Percentiles rank a stretch among this genome's conserved stretches.
Evolutionary conservation across 2,113 vertebrate species (phyloP).

Genomic region (Petroica traversi): DNA sequence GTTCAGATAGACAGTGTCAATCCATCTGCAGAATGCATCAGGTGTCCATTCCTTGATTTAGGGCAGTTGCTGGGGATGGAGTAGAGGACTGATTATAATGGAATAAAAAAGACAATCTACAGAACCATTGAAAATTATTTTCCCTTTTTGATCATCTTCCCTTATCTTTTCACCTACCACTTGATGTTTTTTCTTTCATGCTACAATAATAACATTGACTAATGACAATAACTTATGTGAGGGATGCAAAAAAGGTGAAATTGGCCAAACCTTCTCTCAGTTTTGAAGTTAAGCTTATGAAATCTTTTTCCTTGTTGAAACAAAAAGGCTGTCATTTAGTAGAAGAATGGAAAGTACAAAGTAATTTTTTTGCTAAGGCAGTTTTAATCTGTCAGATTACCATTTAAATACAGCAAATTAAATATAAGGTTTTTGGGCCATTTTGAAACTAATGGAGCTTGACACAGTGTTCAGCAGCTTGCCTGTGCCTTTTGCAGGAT

Average conservation of each 20-base stretch:
- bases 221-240: background rate
- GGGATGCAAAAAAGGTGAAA: background rate
- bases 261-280: background rate
- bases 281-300: background rate
- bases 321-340: background rate
- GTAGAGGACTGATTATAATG: background rate
- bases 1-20: background rate
- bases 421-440: background rate
- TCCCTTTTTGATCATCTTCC: background rate
- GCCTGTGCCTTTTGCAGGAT: slow-evolving; percentile 8
- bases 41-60: slow-evolving; percentile 41
- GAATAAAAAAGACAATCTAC: background rate
- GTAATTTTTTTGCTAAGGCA: background rate
- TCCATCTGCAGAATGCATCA: slow-evolving; percentile 60
- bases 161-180: background rate
- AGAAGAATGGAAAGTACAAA: background rate
- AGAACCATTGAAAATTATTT: background rate
- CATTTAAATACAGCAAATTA: slow-evolving; percentile 15
- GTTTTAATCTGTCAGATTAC: slow-evolving; percentile 33
- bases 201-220: background rate
- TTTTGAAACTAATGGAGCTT: slow-evolving; percentile 17
- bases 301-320: background rate
- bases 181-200: background rate
- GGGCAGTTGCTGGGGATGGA: background rate
- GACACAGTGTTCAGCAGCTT: slow-evolving; percentile 15